Base-by-base conservation (phyloP, 1,140 invertebrate species). In the Marisa cornuarietis region DNA sequence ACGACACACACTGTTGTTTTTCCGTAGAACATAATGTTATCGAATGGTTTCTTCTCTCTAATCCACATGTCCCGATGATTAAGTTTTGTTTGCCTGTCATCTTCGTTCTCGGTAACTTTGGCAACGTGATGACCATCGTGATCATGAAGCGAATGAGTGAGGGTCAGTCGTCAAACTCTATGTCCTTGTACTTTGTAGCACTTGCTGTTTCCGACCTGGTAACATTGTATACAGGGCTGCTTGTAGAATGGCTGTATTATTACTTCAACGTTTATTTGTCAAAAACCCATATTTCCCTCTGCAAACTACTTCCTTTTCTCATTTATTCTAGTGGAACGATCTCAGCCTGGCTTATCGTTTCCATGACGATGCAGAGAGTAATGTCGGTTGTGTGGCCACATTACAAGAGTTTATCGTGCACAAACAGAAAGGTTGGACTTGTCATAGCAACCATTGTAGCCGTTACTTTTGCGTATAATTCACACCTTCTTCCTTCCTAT, bases 381-480 rank as follows among this genome's bases (percentile, higher is more conserved):
- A 79, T 83, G 8, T 75, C 71, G 51, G 83, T 81, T 24, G 83
- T 76, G 77, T 73, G 76, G 58, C 84, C 84, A 7, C 82, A 84
- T 16, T 76, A 79, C 61, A 71, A 66, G 18, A 77, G 79, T 14
- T 18, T 58, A 2, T 58, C 54, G 11, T 58, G 54, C 9, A 0
- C 54, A 18, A 3, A 58, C 1, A 58, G 3, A 6, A 58, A 58
- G 54, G 54, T 3, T 0, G 54, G 16, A 58, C 11, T 58, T 58
- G 11, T 58, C 54, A 58, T 58, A 58, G 54, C 1, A 14, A 18
- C 16, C 11, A 58, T 58, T 58, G 54, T 58, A 3, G 4, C 11
- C 9, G 11, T 58, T 2, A 14, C 16, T 0, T 14, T 18, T 58
- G 54, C 54, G 16, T 58, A 14, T 58, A 58, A 58, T 58, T 58